A percentile compares a stretch with the other conserved stretches of the same genome.
Evolutionary conservation across 2,888 invertebrate species (phyloP).

Genomic region (Pemphredon lugubris): DNA sequence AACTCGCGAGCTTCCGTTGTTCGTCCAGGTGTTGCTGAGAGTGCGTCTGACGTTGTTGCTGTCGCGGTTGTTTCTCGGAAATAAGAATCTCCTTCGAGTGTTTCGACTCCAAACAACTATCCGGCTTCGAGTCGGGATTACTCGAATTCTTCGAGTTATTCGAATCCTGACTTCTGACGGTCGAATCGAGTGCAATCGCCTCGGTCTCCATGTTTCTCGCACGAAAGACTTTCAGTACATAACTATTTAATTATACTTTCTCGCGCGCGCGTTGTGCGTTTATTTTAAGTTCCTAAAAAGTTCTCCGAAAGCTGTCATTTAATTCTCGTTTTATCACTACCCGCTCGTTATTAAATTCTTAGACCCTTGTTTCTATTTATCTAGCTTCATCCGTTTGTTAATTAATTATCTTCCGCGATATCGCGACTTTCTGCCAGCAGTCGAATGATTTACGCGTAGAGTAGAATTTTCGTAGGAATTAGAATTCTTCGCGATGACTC

Average conservation of each 20-base stretch:
- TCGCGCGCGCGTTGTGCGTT: too few species aligned
- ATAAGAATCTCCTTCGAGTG: conserved; percentile 78
- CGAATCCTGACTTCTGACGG: conserved; percentile 78
- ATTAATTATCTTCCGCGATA: too few species aligned
- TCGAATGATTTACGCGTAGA: too few species aligned
- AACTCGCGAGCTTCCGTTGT: conserved; percentile 36
- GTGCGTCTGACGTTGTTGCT: conserved; percentile 63
- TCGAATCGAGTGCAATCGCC: conserved; percentile 74
- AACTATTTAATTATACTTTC: conserved; percentile 6
- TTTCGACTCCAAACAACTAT: conserved; percentile 77
- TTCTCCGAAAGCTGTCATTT: too few species aligned
- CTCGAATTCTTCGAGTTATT: conserved; percentile 74
- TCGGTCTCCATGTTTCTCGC: conserved; percentile 51
- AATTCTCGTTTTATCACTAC: neutral
- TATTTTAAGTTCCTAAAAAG: too few species aligned
- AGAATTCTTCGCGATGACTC: neutral
- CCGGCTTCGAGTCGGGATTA: conserved; percentile 73
- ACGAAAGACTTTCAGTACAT: conserved; percentile 10
- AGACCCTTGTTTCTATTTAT: neutral
- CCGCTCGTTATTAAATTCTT: conserved; percentile 7
- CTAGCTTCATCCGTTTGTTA: too few species aligned
- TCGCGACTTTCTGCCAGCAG: too few species aligned
- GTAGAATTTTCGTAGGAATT: neutral
- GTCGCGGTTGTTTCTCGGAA: conserved; percentile 68
- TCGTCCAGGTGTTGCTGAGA: conserved; percentile 42